Conservation (phyloP, 2,113 vertebrate genomes). For the Gymnocephalus cernua region DNA sequence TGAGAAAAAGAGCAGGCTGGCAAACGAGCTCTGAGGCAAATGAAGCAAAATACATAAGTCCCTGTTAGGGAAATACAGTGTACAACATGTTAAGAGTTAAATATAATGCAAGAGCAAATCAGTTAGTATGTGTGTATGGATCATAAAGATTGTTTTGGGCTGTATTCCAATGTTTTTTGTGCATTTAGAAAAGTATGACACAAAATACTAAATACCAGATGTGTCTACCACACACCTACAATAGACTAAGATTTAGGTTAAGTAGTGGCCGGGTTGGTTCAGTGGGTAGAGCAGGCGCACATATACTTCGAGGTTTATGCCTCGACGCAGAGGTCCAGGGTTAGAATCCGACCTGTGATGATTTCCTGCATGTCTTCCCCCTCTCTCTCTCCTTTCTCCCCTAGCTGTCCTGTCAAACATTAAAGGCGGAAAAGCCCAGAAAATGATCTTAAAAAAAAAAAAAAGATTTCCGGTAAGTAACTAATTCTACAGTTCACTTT, state of each 20-base stretch:
- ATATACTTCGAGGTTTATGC: too few species aligned
- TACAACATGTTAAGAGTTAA: conserved; percentile 32
- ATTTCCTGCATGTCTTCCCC: too few species aligned
- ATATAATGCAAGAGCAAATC: conserved; percentile 21
- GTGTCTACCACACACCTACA: neutral
- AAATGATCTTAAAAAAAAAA: too few species aligned
- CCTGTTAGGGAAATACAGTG: conserved; percentile 25
- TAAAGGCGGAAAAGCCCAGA: too few species aligned
- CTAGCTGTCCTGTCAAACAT: too few species aligned
- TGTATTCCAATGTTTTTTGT: neutral
- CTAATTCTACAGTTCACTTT: neutral
- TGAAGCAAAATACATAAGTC: conserved; percentile 47
- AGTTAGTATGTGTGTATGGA: conserved; percentile 1
- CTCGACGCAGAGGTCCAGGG: too few species aligned
- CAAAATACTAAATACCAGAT: conserved; percentile 6
- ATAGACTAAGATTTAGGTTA: neutral
- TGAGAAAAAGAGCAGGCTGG: conserved; percentile 50
- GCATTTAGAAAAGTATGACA: neutral
- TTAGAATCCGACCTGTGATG: too few species aligned
- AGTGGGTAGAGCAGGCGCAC: too few species aligned
- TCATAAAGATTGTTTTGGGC: conserved; percentile 10
- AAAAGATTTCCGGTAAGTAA: too few species aligned
- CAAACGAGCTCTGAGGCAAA: conserved; percentile 62
- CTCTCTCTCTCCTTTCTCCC: too few species aligned
- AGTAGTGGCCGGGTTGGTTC: too few species aligned